Evolutionary conservation across 2,797 vertebrate species (phyloP), one percentile per base, ranked within the genome.

Genomic region (Rallus crepitans): DNA sequence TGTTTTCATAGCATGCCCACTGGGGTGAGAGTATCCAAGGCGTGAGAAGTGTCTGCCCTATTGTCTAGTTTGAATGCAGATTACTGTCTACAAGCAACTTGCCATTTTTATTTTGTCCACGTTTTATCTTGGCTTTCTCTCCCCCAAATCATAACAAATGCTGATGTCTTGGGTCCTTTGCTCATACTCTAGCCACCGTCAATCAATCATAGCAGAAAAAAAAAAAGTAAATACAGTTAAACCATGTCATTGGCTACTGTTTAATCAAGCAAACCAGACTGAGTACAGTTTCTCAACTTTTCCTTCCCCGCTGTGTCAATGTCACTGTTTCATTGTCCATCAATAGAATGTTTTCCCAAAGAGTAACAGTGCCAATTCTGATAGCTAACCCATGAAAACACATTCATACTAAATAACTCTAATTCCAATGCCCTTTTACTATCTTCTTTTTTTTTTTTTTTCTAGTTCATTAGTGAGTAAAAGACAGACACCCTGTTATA

Each of bases 31-130:
- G 27, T 75, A 91, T 52, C 88, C 53, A 83, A 90, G 88, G 85
- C 88, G 3, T 95, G 91, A 95, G 93, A 97, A 95, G 73, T 59
- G 87, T 91, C 91, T 93, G 80, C 77, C 57, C 50, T 76, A 52
- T 73, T 97, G 93, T 94, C 77, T 97, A 72, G 55, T 73, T 56
- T 89, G 59, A 92, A 95, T 97, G 90, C 69, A 96, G 92, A 96
- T 95, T 96, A 82, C 77, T 87, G 86, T 60, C 81, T 82, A 56
- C 39, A 70, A 87, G 71, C n/a, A n/a, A 79, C 59, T 95, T 59
- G 17, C 15, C 9, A 8, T 93, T 90, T 95, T 92, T 53, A 93
- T 95, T 94, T 90, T 90, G n/a, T 6, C 55, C 59, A 72, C 2
- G 0, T 90, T 86, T 92, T 72, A 40, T 80, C 48, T 87, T 87